Evolutionary conservation across 2,888 invertebrate species (phyloP).

Genomic region (Subacronicta megacephala): DNA sequence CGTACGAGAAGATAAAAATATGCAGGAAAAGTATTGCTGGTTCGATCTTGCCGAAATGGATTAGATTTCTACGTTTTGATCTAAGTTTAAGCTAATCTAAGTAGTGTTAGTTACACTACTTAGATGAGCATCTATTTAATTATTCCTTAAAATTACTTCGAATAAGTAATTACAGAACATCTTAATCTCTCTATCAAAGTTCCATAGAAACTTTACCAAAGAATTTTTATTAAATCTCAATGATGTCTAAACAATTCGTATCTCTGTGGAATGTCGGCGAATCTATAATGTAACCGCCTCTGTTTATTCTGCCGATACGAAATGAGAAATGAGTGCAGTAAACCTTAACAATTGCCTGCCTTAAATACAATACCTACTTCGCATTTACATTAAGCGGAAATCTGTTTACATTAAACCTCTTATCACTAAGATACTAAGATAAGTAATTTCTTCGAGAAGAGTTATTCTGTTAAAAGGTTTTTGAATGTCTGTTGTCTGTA

Average conservation of each 20-base stretch:
- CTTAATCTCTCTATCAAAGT: constrained; percentile 10
- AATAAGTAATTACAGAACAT: constrained; percentile 2
- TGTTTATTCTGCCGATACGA: constrained; percentile 84
- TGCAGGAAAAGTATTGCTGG: no score
- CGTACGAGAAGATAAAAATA: no score
- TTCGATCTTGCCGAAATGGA: no score
- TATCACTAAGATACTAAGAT: constrained; percentile 20
- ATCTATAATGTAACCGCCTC: constrained; percentile 84
- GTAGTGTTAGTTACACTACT: no score
- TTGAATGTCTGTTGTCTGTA: no score
- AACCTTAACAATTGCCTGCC: constrained; percentile 73
- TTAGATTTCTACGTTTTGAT: no score
- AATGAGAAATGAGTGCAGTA: constrained; percentile 85
- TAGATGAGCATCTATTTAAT: no score
- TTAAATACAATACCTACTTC: constrained; percentile 45
- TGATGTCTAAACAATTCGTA: constrained; percentile 59
- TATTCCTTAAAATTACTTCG: no score
- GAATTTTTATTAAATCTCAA: constrained; percentile 49
- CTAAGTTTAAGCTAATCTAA: no score
- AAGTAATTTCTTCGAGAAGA: constrained; percentile 16
- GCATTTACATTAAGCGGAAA: constrained; percentile 52
- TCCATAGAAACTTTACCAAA: constrained; percentile 33
- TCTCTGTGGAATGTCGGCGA: constrained; percentile 72
- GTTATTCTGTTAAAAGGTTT: constrained; percentile 8
- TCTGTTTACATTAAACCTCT: constrained; percentile 45